These are phyloP conservation scores for Osmoderma eremita DNA, from an alignment of 2,888 invertebrate genomes.

Conservation along the genomic window DNA sequence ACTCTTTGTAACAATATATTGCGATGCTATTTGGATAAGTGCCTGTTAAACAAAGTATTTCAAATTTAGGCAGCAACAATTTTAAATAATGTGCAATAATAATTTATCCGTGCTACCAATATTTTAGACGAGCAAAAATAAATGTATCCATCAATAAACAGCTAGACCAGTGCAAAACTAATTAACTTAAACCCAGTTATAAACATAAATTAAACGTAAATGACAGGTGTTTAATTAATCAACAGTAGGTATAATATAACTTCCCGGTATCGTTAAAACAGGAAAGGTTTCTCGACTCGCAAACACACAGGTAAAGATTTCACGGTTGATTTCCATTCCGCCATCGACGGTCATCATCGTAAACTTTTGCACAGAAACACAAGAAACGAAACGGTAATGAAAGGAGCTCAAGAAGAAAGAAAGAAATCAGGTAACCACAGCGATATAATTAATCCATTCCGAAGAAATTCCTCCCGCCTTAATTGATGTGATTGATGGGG, in stretches of 20 bases:
- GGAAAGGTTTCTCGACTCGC: conserved; percentile 1
- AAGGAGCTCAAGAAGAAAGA: not conserved
- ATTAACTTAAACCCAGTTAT: not conserved
- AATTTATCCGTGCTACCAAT: no score
- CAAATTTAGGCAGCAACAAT: no score
- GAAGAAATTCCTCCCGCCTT: conserved; percentile 18
- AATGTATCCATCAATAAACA: no score
- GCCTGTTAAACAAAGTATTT: no score
- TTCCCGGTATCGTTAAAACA: conserved; percentile 19
- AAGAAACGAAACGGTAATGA: not conserved
- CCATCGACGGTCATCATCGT: conserved; percentile 9
- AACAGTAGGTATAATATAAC: not conserved
- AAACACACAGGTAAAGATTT: conserved; percentile 25
- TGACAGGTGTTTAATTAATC: conserved; percentile 26
- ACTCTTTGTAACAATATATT: no score
- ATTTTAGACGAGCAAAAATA: no score
- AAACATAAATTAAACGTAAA: conserved; percentile 12
- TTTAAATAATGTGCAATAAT: no score
- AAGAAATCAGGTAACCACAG: not conserved
- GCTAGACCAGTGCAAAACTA: conserved; percentile 7
- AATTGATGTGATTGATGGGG: conserved; percentile 39
- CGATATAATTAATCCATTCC: conserved; percentile 31
- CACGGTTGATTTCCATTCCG: conserved; percentile 8
- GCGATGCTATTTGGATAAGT: no score
- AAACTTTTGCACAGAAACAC: conserved; percentile 9